Base-by-base conservation (phyloP, 2,113 vertebrate species). In the Dolichotis patagonum region DNA sequence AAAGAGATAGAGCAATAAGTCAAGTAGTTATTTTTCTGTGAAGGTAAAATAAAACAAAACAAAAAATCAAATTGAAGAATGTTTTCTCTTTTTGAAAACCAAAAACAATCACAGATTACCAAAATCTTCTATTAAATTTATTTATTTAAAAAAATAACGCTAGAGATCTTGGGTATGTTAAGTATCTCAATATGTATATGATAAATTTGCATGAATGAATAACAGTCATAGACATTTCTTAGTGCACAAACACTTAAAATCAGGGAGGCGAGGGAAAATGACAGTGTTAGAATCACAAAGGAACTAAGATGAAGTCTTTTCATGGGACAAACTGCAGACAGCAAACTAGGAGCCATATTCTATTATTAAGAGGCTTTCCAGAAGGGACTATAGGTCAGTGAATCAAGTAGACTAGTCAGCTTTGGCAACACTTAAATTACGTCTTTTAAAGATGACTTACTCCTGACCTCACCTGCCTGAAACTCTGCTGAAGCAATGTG, bases 21-120 rank as follows among this genome's bases (percentile, higher is more conserved):
- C 56, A 49, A 28, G 65, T 2, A 78, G 60, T 85, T 95, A n/a
- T 71, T 95, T 97, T 90, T n/a, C 13, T 32, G 84, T 78, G 90
- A 77, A 98, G 96, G 0, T 63, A n/a, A 94, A 98, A 92, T 0
- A 91, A 58, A 93, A 60, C 32, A 67, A 80, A 92, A 97, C 98
- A 97, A 80, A 65, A 91, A 46, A 46, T 46, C 95, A 97, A 96
- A 96, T 83, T 95, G 82, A 97, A 90, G 49, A 95, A 88, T 80
- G 88, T 90, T 81, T 41, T 94, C 65, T 92, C 46, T 92, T 87
- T 95, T 77, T 96, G 69, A 97, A 83, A 97, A 98, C 92, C 96
- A 67, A 98, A 96, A 97, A 56, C 90, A 65, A 46, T 77, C 97
- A 96, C 87, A 98, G 84, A 92, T 49, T 88, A 32, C 7, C 65